Base-by-base conservation (phyloP, 2,888 invertebrate species). In the Linnaemya tessellans region DNA sequence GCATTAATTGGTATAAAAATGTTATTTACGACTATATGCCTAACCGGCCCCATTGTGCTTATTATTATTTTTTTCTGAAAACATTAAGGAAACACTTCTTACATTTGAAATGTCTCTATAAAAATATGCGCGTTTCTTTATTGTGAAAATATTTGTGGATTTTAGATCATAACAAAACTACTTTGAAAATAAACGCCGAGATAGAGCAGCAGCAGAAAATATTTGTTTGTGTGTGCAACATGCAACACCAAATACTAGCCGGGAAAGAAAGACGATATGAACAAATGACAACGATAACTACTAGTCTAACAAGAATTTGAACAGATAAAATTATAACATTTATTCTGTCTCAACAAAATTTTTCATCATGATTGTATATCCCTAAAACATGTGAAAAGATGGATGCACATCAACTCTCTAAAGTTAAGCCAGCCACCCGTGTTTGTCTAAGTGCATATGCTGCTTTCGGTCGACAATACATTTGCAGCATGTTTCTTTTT, bases 321-420 rank as follows among this genome's bases (percentile, higher is more conserved):
- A 56, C 58, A 73, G 25, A 71, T 86, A 78, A 80, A 80, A 65
- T 64, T 83, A 67, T 67, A 83, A 77, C 73, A 74, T 77, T 79
- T 77, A 75, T 82, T 54, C 82, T 82, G 79, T 79, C 68, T 73
- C 70, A 75, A 65, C 64, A 65, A 75, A 3, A 30, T 2, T 67
- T 64, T 71, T 84, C 80, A 71, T 68, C 73, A 82, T 60, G 30
- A 38, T 43, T 73, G 62, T 58, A 51, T 38, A 18, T 58, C 56
- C 60, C 62, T 54, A 20, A 64, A 22, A 70, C 73, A 78, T 51
- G 38, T 18, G 43, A 22, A 56, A 22, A 58, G 62, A 54, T 4
- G 18, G 9, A 18, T 7, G 38, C 64, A 9, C 15, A 46, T n/a
- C 41, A 56, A n/a, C 54, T 35, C 54, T 35, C 18, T 15, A 15